Conservation (phyloP, 2,888 invertebrate species). For the Nemapogon koenigi region DNA sequence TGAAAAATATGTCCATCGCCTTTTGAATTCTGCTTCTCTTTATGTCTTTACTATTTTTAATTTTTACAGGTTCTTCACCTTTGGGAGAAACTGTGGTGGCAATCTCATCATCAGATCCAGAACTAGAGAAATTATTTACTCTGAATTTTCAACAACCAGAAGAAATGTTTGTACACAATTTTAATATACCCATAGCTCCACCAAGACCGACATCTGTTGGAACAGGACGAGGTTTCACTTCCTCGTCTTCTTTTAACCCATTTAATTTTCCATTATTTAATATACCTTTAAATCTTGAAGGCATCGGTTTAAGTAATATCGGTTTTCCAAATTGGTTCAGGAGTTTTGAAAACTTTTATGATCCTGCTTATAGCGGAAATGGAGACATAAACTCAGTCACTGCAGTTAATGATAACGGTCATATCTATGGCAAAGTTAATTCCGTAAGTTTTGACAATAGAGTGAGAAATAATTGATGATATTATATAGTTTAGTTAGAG, state of each 20-base stretch:
- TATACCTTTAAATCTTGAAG: slow-evolving; percentile 26
- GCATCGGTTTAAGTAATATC: slow-evolving; percentile 19
- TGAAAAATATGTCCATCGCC: too few relatives aligned
- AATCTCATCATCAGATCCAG: slow-evolving; percentile 35
- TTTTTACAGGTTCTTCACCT: slow-evolving; percentile 31
- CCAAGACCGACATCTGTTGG: slow-evolving; percentile 27
- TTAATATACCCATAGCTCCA: slow-evolving; percentile 22
- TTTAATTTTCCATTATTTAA: slow-evolving; percentile 29
- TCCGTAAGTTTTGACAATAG: slow-evolving; percentile 28
- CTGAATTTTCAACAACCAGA: slow-evolving; percentile 16
- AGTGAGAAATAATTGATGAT: slow-evolving; percentile 3
- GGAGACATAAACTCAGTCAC: slow-evolving; percentile 26
- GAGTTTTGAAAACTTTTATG: slow-evolving; percentile 29
- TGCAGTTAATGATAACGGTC: slow-evolving; percentile 36
- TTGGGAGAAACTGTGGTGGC: slow-evolving; percentile 33
- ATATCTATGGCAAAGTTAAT: slow-evolving; percentile 32
- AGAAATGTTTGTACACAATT: slow-evolving; percentile 21
- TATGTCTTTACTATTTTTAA: too few relatives aligned
- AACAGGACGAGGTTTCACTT: slow-evolving; percentile 30
- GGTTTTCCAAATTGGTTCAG: slow-evolving; percentile 26
- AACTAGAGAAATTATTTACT: slow-evolving; percentile 27
- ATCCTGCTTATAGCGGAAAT: slow-evolving; percentile 24
- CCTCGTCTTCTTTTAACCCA: slow-evolving; percentile 22
- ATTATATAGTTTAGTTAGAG: too few relatives aligned
- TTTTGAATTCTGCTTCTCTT: too few relatives aligned